phyloP scores from a whole-genome alignment of 2,888 invertebrate species.

The Nomada ruficornis region DNA sequence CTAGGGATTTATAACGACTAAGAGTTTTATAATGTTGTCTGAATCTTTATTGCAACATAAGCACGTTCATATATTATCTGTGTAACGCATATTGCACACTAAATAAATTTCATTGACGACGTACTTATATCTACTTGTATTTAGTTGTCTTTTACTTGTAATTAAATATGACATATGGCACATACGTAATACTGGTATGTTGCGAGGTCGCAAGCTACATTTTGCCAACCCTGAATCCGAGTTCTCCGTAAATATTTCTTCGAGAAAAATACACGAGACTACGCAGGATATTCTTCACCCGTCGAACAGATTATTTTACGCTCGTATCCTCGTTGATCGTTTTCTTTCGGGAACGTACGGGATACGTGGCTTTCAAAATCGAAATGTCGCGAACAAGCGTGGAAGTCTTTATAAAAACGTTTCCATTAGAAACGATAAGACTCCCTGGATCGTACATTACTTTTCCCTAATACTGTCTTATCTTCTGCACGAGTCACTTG shows the following conservation, averaged over 20 bases:
- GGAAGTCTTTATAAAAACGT: background rate
- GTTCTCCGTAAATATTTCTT: conserved; percentile 34
- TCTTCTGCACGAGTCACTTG: background rate
- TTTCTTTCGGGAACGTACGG: background rate
- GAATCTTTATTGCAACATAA: conserved; percentile 16
- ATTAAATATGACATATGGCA: conserved; percentile 4
- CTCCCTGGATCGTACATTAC: background rate
- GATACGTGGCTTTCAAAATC: background rate
- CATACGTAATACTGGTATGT: conserved; percentile 29
- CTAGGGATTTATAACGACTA: no score
- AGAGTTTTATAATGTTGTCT: background rate
- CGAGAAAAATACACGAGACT: conserved; percentile 27
- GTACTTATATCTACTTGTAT: background rate
- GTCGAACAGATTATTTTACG: background rate
- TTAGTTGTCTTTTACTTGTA: background rate
- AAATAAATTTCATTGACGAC: conserved; percentile 7
- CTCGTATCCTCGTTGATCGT: conserved; percentile 1
- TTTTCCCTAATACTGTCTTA: background rate
- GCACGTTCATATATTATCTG: background rate
- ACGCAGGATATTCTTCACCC: background rate
- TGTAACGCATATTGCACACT: background rate
- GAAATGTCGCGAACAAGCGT: background rate
- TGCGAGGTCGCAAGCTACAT: conserved; percentile 7
- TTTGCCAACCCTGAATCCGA: background rate
- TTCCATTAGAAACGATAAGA: conserved; percentile 15